phyloP scores from a whole-genome alignment of 2,113 vertebrate species.

The Saguinus midas region DNA sequence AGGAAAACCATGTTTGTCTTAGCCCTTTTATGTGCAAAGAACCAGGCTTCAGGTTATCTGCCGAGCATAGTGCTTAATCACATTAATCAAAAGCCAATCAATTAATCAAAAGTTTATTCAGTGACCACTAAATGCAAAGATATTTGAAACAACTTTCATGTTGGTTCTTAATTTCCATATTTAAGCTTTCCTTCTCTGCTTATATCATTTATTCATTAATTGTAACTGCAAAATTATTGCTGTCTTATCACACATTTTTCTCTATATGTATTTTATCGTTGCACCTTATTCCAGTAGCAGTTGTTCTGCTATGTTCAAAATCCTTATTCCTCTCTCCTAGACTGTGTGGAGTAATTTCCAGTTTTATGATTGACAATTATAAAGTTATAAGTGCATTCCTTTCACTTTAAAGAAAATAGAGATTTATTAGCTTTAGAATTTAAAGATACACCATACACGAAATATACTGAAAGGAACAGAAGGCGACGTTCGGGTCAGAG shows the following conservation, averaged over 20 bases:
- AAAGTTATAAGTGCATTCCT: background rate
- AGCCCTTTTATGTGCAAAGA: background rate
- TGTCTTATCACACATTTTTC: background rate
- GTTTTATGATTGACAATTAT: background rate
- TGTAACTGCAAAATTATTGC: background rate
- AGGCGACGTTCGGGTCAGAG: constrained; percentile 4
- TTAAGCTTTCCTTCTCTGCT: constrained; percentile 16
- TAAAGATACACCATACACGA: background rate
- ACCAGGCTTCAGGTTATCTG: background rate
- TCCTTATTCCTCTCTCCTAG: background rate
- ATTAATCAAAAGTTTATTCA: background rate
- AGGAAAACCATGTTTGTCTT: background rate
- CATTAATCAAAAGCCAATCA: background rate
- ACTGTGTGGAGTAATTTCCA: background rate
- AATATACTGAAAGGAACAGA: constrained; percentile 29
- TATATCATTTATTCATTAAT: background rate
- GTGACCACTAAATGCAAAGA: background rate
- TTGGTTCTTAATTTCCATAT: constrained; percentile 1
- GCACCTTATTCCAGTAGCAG: background rate
- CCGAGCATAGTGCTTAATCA: background rate
- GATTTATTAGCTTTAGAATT: background rate
- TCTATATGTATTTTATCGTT: background rate
- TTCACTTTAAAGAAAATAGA: constrained; percentile 47
- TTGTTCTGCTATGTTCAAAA: background rate
- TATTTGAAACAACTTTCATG: background rate